Base-by-base conservation (phyloP, 2,113 vertebrate species). In the Paraplagusia blochii region DNA sequence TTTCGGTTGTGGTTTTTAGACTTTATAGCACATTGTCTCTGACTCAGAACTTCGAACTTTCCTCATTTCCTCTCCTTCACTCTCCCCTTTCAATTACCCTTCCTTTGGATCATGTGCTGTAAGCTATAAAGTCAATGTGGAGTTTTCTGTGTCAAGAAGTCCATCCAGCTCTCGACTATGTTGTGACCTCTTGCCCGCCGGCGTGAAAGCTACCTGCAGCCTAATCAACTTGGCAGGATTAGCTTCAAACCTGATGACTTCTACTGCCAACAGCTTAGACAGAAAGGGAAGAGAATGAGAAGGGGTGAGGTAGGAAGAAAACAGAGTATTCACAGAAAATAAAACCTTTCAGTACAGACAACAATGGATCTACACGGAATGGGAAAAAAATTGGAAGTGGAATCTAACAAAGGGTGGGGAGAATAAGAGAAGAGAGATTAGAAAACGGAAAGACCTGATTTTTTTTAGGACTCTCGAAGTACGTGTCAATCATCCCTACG, bases 181-280 rank as follows among this genome's bases (percentile, higher is more conserved):
- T 63, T 58, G 77, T 46, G 80, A 87, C 87, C 87, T 86, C 84
- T 88, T 59, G 74, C 72, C 78, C 58, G 15, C 71, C 42, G 33
- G 73, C 63, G 81, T 83, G 81, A 77, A 80, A 83, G 81, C 83
- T 82, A 82, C 85, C 78, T 79, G 69, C 78, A 85, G 82, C 77
- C 82, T 85, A 88, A 90, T 89, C 84, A 84, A 88, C 85, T 85
- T 63, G 74, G 60, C 56, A 44, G 89, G 89, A 89, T 88, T 88
- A 88, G 80, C 80, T 84, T 68, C 58, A 38, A 72, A 80, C 79
- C 70, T 81, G 80, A 86, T 85, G 68, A 85, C 79, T 86, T 87
- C 72, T 50, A 73, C 72, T 58, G 74, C 63, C 51, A 48, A 63
- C 47, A 64, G 69, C 78, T 82, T 68, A 76, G 75, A 76, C 19